A percentile compares a stretch with the other conserved stretches of the same genome.
Evolutionary conservation across 2,113 vertebrate genomes (phyloP).

Genomic region (Anolis sagrei): DNA sequence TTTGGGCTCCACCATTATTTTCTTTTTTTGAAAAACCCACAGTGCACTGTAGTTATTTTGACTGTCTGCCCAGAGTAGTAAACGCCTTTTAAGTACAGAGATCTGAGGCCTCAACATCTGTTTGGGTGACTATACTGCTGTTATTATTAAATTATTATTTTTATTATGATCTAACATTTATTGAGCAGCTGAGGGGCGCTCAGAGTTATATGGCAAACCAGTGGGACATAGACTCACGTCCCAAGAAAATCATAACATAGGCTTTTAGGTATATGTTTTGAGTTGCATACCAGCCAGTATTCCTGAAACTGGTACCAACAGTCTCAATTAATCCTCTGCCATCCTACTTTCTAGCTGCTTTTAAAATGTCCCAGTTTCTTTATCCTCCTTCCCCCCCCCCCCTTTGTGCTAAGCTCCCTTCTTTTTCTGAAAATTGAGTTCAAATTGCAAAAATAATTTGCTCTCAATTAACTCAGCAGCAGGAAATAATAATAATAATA

Average conservation of each 20-base stretch:
- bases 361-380: no score
- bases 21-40: slow-evolving; percentile 7
- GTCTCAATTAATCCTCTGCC: no score
- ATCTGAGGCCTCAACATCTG: slow-evolving; percentile 10
- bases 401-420: no score
- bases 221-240: background rate
- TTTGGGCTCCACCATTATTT: slow-evolving; percentile 34
- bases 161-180: slow-evolving; percentile 4
- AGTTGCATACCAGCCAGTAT: background rate
- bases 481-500: no score
- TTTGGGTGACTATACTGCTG: slow-evolving; percentile 30
- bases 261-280: background rate
- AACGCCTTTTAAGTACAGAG: slow-evolving; percentile 37
- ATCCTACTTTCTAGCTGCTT: no score
- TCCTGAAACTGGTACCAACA: no score
- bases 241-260: background rate
- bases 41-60: slow-evolving; percentile 46
- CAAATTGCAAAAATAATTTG: no score
- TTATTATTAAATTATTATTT: slow-evolving; percentile 14
- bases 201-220: background rate
- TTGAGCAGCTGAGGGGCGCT: background rate
- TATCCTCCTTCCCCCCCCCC: no score
- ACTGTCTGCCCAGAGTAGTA: slow-evolving; percentile 54
- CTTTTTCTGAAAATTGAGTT: no score
- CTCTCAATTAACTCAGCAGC: no score